Evolutionary conservation across 2,888 invertebrate genomes (phyloP).

Genomic region (Drosophila maculinotata): DNA sequence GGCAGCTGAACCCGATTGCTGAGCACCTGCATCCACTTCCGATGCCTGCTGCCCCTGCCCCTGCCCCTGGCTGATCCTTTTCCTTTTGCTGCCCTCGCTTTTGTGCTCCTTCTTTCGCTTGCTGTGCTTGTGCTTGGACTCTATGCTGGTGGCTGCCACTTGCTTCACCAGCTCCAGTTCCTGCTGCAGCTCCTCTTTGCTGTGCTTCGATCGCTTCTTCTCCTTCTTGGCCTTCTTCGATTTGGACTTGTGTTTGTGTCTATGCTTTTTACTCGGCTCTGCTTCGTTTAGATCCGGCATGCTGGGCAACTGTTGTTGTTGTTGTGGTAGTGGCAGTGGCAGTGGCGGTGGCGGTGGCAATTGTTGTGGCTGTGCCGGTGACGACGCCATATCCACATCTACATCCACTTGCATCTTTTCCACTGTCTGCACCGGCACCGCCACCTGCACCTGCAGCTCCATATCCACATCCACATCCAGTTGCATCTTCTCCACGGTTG

Average conservation of each 20-base stretch:
- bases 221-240: constrained; percentile 32
- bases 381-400: not conserved
- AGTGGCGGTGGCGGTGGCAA: not conserved
- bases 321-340: not conserved
- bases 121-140: not conserved
- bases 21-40: not conserved
- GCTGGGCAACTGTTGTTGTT: constrained; percentile 23
- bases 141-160: not conserved
- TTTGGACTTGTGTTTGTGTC: constrained; percentile 23
- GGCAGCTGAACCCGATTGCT: not conserved
- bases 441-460: not conserved
- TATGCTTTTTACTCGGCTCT: constrained; percentile 2
- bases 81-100: not conserved
- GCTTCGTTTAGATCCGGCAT: constrained; percentile 19
- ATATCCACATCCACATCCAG: too few relatives aligned
- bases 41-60: too few relatives aligned
- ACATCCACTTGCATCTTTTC: not conserved
- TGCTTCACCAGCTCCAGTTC: constrained; percentile 1
- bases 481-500: too few relatives aligned
- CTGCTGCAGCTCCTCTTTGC: not conserved
- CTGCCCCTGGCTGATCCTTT: not conserved
- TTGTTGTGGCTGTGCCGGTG: not conserved
- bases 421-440: not conserved
- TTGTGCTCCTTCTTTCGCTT: not conserved
- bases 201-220: not conserved